Evolutionary conservation across 2,113 vertebrate species (phyloP).

Genomic region (Seriola quinqueradiata): DNA sequence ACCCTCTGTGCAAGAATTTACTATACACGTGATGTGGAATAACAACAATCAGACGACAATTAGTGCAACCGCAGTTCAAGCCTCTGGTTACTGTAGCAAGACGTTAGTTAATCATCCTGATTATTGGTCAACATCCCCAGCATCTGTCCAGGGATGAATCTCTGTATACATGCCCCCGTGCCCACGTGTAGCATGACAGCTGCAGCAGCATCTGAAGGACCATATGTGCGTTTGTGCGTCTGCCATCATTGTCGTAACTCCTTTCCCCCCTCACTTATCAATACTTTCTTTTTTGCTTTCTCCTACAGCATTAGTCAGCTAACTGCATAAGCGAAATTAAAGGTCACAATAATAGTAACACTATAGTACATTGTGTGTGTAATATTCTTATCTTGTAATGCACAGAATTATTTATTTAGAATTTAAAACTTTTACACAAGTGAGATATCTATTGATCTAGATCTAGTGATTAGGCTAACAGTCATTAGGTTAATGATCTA

Average conservation of each 20-base stretch:
- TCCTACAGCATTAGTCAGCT: not conserved
- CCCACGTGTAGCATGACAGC: slow-evolving; percentile 46
- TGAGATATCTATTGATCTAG: not conserved
- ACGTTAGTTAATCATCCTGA: slow-evolving; percentile 53
- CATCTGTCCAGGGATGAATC: slow-evolving; percentile 52
- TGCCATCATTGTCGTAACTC: not conserved
- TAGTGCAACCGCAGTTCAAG: slow-evolving; percentile 5
- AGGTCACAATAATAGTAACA: not conserved
- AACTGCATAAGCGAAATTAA: not conserved
- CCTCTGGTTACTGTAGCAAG: not conserved
- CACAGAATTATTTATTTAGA: not conserved
- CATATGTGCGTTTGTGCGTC: slow-evolving; percentile 15
- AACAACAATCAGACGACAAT: slow-evolving; percentile 16
- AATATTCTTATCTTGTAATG: not conserved
- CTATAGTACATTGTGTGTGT: not conserved
- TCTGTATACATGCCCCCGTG: not conserved
- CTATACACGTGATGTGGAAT: not conserved
- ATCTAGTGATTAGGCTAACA: not conserved
- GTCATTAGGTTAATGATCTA: not conserved
- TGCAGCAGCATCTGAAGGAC: slow-evolving; percentile 49
- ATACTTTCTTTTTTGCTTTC: not conserved
- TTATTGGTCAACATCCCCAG: slow-evolving; percentile 37
- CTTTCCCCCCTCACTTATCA: not conserved
- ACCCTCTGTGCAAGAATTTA: not conserved
- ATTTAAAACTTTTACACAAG: not conserved